A percentile compares a stretch with the other conserved stretches of the same genome.
Conservation (phyloP, 2,797 vertebrate genomes). For the Rachycentron canadum region DNA sequence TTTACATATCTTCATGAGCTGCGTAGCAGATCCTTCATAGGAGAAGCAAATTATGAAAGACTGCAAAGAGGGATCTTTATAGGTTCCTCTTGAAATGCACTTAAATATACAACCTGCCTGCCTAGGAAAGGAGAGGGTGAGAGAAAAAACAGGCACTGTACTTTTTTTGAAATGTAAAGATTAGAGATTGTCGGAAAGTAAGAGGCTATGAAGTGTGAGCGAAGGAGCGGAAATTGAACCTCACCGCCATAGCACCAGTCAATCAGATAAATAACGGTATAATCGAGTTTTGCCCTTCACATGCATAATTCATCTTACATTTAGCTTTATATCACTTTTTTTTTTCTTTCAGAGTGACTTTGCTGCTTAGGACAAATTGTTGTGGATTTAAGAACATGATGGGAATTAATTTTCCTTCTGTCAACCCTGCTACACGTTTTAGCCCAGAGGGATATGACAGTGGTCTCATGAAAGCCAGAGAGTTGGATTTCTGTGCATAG, state of each 20-base stretch:
- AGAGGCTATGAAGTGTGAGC: constrained; percentile 85
- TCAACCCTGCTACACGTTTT: constrained; percentile 66
- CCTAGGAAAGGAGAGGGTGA: constrained; percentile 23
- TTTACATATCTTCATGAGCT: neutral
- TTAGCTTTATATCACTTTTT: constrained; percentile 68
- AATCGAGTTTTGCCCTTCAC: constrained; percentile 84
- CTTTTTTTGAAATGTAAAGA: constrained; percentile 81
- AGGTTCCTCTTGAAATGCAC: constrained; percentile 48
- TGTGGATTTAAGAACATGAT: constrained; percentile 74
- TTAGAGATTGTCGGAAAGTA: constrained; percentile 79
- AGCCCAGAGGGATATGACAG: constrained; percentile 43
- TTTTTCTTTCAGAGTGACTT: constrained; percentile 64
- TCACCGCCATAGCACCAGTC: constrained; percentile 83
- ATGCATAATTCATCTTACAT: constrained; percentile 85
- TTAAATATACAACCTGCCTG: constrained; percentile 50
- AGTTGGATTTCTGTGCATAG: constrained; percentile 42
- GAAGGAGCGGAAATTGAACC: constrained; percentile 90
- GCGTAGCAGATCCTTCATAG: constrained; percentile 20
- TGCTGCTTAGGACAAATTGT: constrained; percentile 79
- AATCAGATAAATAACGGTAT: constrained; percentile 91
- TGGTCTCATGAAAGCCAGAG: constrained; percentile 49
- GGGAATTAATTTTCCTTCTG: constrained; percentile 67
- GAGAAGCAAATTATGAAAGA: constrained; percentile 28
- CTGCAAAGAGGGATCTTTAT: constrained; percentile 23
- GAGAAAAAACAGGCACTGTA: constrained; percentile 51